These are phyloP conservation scores for Malthinus flaveolus DNA, from an alignment of 2,888 invertebrate species.

Conservation along the genomic window DNA sequence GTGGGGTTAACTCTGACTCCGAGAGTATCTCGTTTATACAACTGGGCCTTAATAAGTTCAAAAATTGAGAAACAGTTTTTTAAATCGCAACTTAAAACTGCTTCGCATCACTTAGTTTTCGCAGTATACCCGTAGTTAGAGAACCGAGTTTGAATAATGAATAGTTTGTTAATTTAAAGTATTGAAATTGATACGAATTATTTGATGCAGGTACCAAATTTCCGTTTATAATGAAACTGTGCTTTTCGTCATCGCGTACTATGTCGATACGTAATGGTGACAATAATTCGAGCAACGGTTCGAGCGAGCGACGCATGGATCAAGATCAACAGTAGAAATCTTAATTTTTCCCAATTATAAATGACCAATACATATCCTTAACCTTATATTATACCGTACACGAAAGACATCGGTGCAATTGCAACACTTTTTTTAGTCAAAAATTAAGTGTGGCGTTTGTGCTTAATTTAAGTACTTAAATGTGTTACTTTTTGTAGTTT, in stretches of 20 bases:
- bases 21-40: too few species aligned
- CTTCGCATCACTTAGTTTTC: too few species aligned
- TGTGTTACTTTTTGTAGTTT: conserved; percentile 17
- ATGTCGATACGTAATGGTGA: conserved; percentile 58
- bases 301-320: conserved; percentile 40
- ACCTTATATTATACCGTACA: conserved; percentile 19
- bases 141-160: not conserved
- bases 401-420: not conserved
- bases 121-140: too few species aligned
- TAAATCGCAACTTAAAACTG: too few species aligned
- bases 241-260: conserved; percentile 86
- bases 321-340: conserved; percentile 41
- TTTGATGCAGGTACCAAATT: conserved; percentile 82
- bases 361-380: conserved; percentile 31
- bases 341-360: conserved; percentile 16
- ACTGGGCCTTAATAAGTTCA: too few species aligned
- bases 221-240: conserved; percentile 98
- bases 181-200: conserved; percentile 45
- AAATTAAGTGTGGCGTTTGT: not conserved
- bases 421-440: too few species aligned
- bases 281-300: conserved; percentile 46
- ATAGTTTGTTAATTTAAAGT: not conserved
- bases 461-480: conserved; percentile 20
- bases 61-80: too few species aligned
- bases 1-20: too few species aligned